Evolutionary conservation across 1,140 invertebrate genomes (phyloP), one percentile per base, ranked within the genome.

Genomic region (Alviniconcha marisindica): DNA sequence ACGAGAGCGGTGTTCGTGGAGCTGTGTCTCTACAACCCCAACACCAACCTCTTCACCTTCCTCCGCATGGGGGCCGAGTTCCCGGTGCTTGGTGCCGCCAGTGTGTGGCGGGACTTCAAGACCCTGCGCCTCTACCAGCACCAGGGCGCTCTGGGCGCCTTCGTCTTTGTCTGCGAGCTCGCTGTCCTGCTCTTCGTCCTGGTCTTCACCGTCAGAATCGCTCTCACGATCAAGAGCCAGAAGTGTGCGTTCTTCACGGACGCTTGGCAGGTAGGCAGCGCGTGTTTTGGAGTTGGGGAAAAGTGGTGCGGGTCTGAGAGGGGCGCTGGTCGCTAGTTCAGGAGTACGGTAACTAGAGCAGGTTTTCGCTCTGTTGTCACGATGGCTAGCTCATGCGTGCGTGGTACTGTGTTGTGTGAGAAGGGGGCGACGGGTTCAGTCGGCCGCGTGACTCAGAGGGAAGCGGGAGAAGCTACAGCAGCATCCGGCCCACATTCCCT

Each of bases 1-100:
- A 94, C 94, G 0, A 87, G 94, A 87, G 94, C 93, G 1, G 89
- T 95, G 31, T 92, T 94, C 80, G 88, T 94, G 7, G 94, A 95
- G 79, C 94, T 94, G 85, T 93, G 93, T 24, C 88, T 94, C 0
- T 95, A 94, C 84, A 95, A 94, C 84, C 91, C 94, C 7, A 86
- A 90, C 78, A 83, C 84, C 1, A 90, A 91, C 82, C 54, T 91
- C 40, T 89, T 91, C 73, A 83, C 87, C 1, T 88, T 86, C 51
- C 77, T 84, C 31, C 86, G 83, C 42, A 80, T 91, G 18, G 77
- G 86, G 36, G 85, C 89, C 0, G 94, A 94, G 87, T 94, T 94
- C 87, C 87, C 93, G 10, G 94, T 94, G 28, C 93, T 93, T 10
- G 94, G 94, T 28, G 88, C 89, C 14, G 77, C 88, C 12, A 69